Percentiles rank a stretch among this genome's conserved stretches.
These are phyloP conservation scores for Drosophila crucigera DNA, from an alignment of 2,888 invertebrate genomes.

Conservation along the genomic window DNA sequence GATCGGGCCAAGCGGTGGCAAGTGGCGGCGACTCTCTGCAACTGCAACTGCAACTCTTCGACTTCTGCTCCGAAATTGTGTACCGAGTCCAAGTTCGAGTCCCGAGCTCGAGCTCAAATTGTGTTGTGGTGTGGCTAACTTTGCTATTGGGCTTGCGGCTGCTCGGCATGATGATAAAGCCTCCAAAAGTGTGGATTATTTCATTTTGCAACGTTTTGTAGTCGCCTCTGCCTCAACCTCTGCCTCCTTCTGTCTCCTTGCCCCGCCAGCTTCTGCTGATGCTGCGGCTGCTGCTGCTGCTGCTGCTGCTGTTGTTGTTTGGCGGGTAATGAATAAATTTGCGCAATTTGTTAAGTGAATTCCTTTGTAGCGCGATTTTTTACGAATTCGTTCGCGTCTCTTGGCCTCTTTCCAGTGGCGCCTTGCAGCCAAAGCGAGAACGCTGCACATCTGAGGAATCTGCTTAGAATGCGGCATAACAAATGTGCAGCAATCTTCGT, in stretches of 20 bases:
- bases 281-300: slow-evolving; percentile 15
- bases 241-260: slow-evolving; percentile 7
- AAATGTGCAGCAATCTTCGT: slow-evolving; percentile 30
- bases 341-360: slow-evolving; percentile 83
- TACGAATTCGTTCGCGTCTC: slow-evolving; percentile 66
- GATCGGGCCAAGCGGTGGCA: slow-evolving; percentile 54
- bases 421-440: slow-evolving; percentile 34
- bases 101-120: neutral
- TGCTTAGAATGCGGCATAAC: slow-evolving; percentile 53
- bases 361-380: slow-evolving; percentile 81
- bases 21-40: slow-evolving; percentile 49
- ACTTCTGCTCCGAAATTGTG: slow-evolving; percentile 45
- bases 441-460: slow-evolving; percentile 19
- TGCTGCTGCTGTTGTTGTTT: slow-evolving; percentile 67
- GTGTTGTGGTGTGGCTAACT: slow-evolving; percentile 29
- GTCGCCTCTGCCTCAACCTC: slow-evolving; percentile 48
- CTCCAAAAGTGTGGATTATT: slow-evolving; percentile 79
- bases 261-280: slow-evolving; percentile 13
- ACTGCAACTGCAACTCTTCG: slow-evolving; percentile 33
- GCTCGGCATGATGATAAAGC: slow-evolving; percentile 74
- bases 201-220: slow-evolving; percentile 79
- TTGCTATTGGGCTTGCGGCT: slow-evolving; percentile 54
- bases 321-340: slow-evolving; percentile 82
- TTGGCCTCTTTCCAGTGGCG: slow-evolving; percentile 53
- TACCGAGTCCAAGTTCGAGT: slow-evolving; percentile 5